These are phyloP conservation scores for Cyclophora albipunctata DNA, from an alignment of 2,888 invertebrate genomes.

Conservation along the genomic window DNA sequence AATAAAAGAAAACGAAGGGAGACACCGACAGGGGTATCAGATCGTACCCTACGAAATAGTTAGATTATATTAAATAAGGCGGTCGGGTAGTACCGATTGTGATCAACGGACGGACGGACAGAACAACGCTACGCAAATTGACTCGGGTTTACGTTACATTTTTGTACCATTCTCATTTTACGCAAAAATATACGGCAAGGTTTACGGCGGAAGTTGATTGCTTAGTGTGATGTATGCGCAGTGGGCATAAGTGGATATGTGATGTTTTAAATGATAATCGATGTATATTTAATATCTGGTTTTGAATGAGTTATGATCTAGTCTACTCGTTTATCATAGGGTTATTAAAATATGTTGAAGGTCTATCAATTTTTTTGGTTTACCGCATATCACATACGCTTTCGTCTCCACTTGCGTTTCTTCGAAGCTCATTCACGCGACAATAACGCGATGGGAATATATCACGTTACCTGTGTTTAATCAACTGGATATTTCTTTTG, in stretches of 20 bases:
- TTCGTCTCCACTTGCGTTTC: slow-evolving; percentile 45
- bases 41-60: slow-evolving; percentile 63
- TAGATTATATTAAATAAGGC: slow-evolving; percentile 74
- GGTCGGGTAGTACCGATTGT: slow-evolving; percentile 37
- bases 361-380: too few relatives aligned
- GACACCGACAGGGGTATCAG: slow-evolving; percentile 47
- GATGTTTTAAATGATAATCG: too few relatives aligned
- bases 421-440: slow-evolving; percentile 45
- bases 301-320: too few relatives aligned
- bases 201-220: too few relatives aligned
- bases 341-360: too few relatives aligned
- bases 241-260: too few relatives aligned
- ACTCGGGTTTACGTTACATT: slow-evolving; percentile 58
- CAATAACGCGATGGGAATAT: slow-evolving; percentile 41
- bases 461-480: slow-evolving; percentile 27
- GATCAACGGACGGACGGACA: slow-evolving; percentile 13
- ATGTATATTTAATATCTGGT: too few relatives aligned
- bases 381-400: slow-evolving; percentile 17
- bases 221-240: too few relatives aligned
- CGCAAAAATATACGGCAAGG: slow-evolving; percentile 28
- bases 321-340: too few relatives aligned
- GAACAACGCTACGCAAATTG: slow-evolving; percentile 48
- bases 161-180: slow-evolving; percentile 49
- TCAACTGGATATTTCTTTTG: slow-evolving; percentile 12
- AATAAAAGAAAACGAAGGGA: slow-evolving; percentile 15